Evolutionary conservation across 1,140 invertebrate species (phyloP), one percentile per base, ranked within the genome.

Genomic region (Rhagoletis zephyria): DNA sequence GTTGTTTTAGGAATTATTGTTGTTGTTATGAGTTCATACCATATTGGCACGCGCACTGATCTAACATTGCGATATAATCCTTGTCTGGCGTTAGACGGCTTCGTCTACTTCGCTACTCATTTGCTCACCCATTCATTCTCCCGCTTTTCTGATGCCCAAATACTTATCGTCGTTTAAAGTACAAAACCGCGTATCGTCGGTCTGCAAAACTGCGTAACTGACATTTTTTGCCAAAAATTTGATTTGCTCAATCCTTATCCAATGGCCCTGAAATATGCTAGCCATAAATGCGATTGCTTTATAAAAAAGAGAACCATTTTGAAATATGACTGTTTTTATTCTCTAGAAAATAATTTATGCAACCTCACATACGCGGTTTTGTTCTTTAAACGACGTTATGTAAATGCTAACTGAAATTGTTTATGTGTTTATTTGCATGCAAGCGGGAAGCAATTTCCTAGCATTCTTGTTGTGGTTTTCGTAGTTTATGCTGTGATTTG

Each of bases 371-470:
- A 30, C 30, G 30, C 30, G 30, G 30, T 30, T 30, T 30, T 30
- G 30, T 30, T 30, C 30, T 30, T 30, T 30, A 30, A 30, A 30
- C 30, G 30, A 30, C 30, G 30, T 30, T 30, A 30, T 30, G 30
- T 30, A 56, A 61, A 85, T 19, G 48, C 81, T 59, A 85, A 59
- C 45, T 40, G 30, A 12, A n/a, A 74, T 42, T 42, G 5, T 48
- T 74, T 74, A 12, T 65, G 1, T 65, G n/a, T 74, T 74, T 5
- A 74, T 74, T 85, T 85, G 51, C 67, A 14, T 85, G 5, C 81
- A 85, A 56, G 42, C 48, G 42, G 19, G 42, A 85, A 85, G 12
- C 42, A 59, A 85, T 85, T 85, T 85, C 59, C 48, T 3, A 14
- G 67, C 67, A 74, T 5, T 85, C 59, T 85, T 85, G 19, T 42